A percentile compares a stretch with the other conserved stretches of the same genome.
phyloP scores from a whole-genome alignment of 2,113 vertebrate species.

The Amphiprion ocellaris region DNA sequence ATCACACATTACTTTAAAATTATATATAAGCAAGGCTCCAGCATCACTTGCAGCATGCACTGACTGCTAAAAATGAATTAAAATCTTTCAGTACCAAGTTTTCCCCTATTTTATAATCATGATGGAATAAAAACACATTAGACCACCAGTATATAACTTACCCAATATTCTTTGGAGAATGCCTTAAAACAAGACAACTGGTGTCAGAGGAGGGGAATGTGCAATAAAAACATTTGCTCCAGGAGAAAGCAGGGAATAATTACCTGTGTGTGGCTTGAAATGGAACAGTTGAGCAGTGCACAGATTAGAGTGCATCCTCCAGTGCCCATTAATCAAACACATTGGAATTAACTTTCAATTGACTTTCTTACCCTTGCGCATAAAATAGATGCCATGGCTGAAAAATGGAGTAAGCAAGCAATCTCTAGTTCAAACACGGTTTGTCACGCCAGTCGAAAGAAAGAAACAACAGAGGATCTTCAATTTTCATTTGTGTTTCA shows the following conservation, averaged over 20 bases:
- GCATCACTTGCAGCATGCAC: not conserved
- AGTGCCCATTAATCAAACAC: conserved; percentile 85
- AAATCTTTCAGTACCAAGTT: conserved; percentile 1
- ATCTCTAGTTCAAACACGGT: conserved; percentile 72
- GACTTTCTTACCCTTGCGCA: conserved; percentile 79
- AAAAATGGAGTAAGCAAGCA: conserved; percentile 69
- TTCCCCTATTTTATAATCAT: not conserved
- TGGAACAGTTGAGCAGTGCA: conserved; percentile 73
- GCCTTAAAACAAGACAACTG: conserved; percentile 66
- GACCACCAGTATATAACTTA: not conserved
- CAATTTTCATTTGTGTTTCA: conserved; percentile 44
- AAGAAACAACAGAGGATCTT: conserved; percentile 32
- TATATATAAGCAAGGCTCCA: not conserved
- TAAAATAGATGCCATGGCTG: conserved; percentile 70
- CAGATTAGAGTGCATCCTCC: conserved; percentile 81
- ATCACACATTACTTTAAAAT: not conserved
- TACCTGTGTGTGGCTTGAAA: conserved; percentile 70
- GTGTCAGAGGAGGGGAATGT: conserved; percentile 48
- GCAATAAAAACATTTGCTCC: conserved; percentile 73
- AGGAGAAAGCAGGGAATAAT: conserved; percentile 76
- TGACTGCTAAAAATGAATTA: conserved; percentile 2
- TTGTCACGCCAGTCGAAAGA: conserved; percentile 17
- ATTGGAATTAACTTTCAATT: conserved; percentile 86
- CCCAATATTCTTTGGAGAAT: conserved; percentile 31
- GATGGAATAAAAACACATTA: not conserved